Evolutionary conservation across 2,797 vertebrate genomes (phyloP), one percentile per base, ranked within the genome.

Genomic region (Sternotherus odoratus): DNA sequence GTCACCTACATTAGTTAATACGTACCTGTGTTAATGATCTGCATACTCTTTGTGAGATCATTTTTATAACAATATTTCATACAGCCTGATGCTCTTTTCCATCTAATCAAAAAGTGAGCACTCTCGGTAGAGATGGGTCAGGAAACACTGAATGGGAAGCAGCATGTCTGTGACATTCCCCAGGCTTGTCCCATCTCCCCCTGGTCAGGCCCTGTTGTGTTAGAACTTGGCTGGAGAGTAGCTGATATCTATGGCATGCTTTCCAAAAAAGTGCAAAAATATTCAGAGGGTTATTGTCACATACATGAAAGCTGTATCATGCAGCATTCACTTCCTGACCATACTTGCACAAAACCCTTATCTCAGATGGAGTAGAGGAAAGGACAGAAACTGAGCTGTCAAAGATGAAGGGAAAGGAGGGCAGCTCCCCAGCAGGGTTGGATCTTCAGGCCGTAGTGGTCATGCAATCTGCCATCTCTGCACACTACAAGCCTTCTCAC

Each of bases 261-360:
- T 30, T 53, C 89, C 69, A 79, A 82, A 88, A 77, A 8, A 94
- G 83, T 74, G 69, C 26, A n/a, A 69, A 87, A 83, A 60, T 85
- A 87, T 21, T 86, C 90, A 39, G 79, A 87, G 89, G 87, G 2
- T 4, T 28, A 69, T 92, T 46, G n/a, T 13, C 79, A 57, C 23
- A 5, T 87, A 48, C 77, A 66, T 83, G 56, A 87, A 75, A 82
- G 50, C 5, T 91, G 23, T 39, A 77, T 79, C 74, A 49, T 86
- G 43, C 82, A 94, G 84, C 21, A 8, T 79, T 39, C 56, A 30
- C 79, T 95, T 94, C 19, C 33, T 92, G 9, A 30, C 19, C 81
- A 2, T 89, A 81, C 83, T 86, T 78, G 69, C 77, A 82, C 69
- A 63, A 87, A 92, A 92, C 79, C 86, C 51, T 94, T 54, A 46